Evolutionary conservation across 2,113 vertebrate genomes (phyloP), one percentile per base, ranked within the genome.

Genomic region (Mus pahari): DNA sequence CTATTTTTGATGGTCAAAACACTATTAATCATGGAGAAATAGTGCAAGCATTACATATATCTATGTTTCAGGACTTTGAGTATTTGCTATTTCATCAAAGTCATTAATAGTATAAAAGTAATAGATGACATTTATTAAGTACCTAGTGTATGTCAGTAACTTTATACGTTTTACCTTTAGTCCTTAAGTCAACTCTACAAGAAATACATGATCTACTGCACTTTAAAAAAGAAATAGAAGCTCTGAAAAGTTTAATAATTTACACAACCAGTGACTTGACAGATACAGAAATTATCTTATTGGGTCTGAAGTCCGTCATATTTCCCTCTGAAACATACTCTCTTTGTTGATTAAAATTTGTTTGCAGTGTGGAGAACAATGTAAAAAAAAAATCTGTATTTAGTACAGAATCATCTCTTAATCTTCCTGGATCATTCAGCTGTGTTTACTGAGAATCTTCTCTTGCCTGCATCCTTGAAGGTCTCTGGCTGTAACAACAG

Each of bases 71-170:
- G 50, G 66, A 70, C 45, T 89, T n/a, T 91, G 42, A 50, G 14
- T 93, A 82, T 96, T 92, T 70, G 36, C 10, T 78, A 60, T 92
- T 68, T 97, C 1, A 28, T 74, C 55, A 92, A 86, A 77, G 39
- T 79, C 78, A 50, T 84, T 92, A 92, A 70, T 79, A 81, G 71
- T 53, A 48, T 24, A 26, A 75, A 68, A 74, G 89, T 86, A 96
- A 86, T 81, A 78, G 22, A 36, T 88, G 22, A 13, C 33, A 53
- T 93, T 94, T 96, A 74, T 89, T 89, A 89, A 89, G 70, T 12
- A 3, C n/a, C n/a, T 42, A 48, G 70, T 66, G 3, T 79, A 33
- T 31, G 45, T 60, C 26, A 79, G 33, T 13, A 70, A 50, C 26
- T 91, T 77, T 77, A 42, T 68, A n/a, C 74, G 42, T 73, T 81